phyloP scores from a whole-genome alignment of 2,113 vertebrate species.

The Perccottus glenii region DNA sequence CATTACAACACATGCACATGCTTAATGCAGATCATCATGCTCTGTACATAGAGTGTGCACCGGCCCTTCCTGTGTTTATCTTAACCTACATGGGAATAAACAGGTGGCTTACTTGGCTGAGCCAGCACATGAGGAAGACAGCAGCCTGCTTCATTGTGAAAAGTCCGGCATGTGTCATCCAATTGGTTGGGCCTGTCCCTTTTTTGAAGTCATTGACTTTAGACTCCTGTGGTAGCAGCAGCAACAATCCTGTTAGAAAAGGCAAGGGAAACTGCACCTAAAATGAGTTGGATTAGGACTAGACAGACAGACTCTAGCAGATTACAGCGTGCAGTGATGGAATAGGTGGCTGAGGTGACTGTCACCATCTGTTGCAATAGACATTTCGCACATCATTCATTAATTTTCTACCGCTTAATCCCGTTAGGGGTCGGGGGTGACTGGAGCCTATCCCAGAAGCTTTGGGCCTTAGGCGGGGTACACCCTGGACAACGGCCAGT shows the following conservation, averaged over 20 bases:
- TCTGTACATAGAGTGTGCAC: neutral
- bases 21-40: conserved; percentile 4
- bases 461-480: too few species aligned
- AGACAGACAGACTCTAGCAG: conserved; percentile 51
- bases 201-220: neutral
- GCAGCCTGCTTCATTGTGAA: neutral
- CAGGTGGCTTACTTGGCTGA: conserved; percentile 27
- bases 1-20: neutral
- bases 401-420: neutral
- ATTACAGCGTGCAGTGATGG: conserved; percentile 45
- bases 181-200: conserved; percentile 23
- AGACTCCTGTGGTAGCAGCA: conserved; percentile 19
- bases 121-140: conserved; percentile 34
- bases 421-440: too few species aligned
- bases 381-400: conserved; percentile 11
- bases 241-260: conserved; percentile 58
- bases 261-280: conserved; percentile 14
- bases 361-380: conserved; percentile 47
- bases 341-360: conserved; percentile 16
- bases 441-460: too few species aligned
- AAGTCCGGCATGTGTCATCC: neutral
- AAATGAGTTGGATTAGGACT: conserved; percentile 36
- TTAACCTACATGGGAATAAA: conserved; percentile 12
- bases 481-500: too few species aligned
- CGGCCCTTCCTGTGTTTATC: neutral